Percentiles rank a stretch among this genome's conserved stretches.
Conservation (phyloP, 2,113 vertebrate genomes). For the Microcebus ravelobensis region DNA sequence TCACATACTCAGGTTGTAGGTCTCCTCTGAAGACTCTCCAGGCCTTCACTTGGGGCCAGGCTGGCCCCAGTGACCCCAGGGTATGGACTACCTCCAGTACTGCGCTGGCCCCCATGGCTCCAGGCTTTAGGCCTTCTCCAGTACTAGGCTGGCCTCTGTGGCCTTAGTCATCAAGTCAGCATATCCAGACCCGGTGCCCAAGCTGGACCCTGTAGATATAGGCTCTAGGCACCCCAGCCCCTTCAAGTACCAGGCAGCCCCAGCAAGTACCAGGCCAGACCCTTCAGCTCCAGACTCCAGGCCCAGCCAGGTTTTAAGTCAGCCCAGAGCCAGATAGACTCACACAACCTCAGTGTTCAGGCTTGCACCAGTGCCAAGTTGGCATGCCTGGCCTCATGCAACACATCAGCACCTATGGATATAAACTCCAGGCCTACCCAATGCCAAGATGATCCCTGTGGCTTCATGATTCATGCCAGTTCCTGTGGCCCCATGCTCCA, state of each 20-base stretch:
- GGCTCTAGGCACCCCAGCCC: not conserved
- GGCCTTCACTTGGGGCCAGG: too few species aligned
- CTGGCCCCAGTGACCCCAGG: not conserved
- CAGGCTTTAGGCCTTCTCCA: too few species aligned
- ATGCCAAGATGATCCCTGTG: not conserved
- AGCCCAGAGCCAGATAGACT: not conserved
- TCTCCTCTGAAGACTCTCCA: not conserved
- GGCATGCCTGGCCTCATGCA: not conserved
- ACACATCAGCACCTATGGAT: not conserved
- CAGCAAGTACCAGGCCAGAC: not conserved
- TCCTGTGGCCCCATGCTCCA: not conserved
- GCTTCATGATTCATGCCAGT: not conserved
- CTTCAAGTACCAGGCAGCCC: too few species aligned
- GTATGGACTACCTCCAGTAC: not conserved
- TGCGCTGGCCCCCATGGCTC: too few species aligned
- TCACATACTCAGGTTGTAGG: not conserved
- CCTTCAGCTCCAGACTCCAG: not conserved
- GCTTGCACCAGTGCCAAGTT: not conserved
- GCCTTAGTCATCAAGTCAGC: too few species aligned
- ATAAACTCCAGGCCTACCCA: not conserved
- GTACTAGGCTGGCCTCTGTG: not conserved
- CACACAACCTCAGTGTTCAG: not conserved
- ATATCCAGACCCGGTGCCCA: too few species aligned
- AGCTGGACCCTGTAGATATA: too few species aligned
- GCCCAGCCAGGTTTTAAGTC: not conserved